These are phyloP conservation scores for Poecilia wingei DNA, from an alignment of 2,797 vertebrate species.

Conservation along the genomic window DNA sequence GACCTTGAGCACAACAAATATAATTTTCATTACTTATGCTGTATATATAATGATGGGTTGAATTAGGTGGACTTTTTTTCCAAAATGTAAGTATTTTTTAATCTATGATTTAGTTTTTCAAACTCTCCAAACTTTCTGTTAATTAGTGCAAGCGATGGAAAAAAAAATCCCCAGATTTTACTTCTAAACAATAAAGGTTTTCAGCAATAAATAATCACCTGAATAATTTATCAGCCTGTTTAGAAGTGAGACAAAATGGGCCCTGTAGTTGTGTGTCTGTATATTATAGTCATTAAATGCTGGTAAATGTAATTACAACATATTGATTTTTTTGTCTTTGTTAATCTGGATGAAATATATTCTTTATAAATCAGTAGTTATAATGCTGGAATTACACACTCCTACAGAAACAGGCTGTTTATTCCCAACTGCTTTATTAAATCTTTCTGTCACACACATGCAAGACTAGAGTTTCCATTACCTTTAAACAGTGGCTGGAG, in stretches of 20 bases:
- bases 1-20: background rate
- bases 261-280: background rate
- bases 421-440: constrained; percentile 23
- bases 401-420: constrained; percentile 29
- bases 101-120: background rate
- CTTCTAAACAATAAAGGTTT: background rate
- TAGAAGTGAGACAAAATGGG: background rate
- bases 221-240: constrained; percentile 5
- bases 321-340: constrained; percentile 46
- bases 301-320: constrained; percentile 40
- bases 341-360: constrained; percentile 34
- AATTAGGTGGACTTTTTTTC: background rate
- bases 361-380: constrained; percentile 18
- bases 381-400: constrained; percentile 5
- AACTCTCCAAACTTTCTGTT: background rate
- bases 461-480: constrained; percentile 16
- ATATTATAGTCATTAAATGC: constrained; percentile 39
- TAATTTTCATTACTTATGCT: too few relatives aligned
- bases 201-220: background rate
- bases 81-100: background rate
- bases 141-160: background rate
- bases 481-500: constrained; percentile 11
- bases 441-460: constrained; percentile 6
- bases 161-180: background rate
- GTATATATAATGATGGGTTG: too few relatives aligned